Percentiles rank a stretch among this genome's conserved stretches.
These are phyloP conservation scores for Piaya cayana DNA, from an alignment of 2,113 vertebrate genomes.

Conservation along the genomic window DNA sequence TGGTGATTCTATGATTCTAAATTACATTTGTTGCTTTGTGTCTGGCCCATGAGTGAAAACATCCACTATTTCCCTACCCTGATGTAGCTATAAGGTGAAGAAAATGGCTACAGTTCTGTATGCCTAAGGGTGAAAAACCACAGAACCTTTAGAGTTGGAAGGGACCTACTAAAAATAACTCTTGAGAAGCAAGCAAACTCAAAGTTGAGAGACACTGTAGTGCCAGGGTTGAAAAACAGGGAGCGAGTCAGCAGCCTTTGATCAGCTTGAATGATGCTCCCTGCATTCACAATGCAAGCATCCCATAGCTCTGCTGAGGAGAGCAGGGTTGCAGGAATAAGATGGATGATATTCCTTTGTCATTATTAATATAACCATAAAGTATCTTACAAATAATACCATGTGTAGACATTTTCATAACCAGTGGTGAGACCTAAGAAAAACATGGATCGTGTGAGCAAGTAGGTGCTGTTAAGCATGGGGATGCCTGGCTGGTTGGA, in stretches of 20 bases:
- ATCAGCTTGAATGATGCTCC: background rate
- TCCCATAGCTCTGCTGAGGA: background rate
- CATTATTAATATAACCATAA: background rate
- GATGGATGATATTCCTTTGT: background rate
- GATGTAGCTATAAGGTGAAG: background rate
- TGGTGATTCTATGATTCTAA: too few relatives aligned
- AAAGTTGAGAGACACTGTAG: background rate
- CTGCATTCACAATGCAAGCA: background rate
- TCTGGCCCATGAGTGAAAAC: background rate
- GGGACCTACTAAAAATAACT: background rate
- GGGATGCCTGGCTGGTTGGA: background rate
- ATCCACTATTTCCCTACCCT: background rate
- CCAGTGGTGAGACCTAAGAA: background rate
- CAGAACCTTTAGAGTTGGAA: too few relatives aligned
- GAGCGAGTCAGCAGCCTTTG: background rate
- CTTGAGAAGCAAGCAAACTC: background rate
- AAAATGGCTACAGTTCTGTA: background rate
- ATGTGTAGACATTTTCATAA: background rate
- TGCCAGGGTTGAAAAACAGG: background rate
- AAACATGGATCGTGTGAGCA: background rate
- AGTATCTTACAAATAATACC: background rate
- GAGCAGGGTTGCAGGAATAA: background rate
- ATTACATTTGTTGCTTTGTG: background rate
- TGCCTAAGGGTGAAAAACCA: background rate
- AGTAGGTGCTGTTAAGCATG: background rate